Evolutionary conservation across 2,888 invertebrate species (phyloP), one percentile per base, ranked within the genome.

Genomic region (Ceratothoa steindachneri): DNA sequence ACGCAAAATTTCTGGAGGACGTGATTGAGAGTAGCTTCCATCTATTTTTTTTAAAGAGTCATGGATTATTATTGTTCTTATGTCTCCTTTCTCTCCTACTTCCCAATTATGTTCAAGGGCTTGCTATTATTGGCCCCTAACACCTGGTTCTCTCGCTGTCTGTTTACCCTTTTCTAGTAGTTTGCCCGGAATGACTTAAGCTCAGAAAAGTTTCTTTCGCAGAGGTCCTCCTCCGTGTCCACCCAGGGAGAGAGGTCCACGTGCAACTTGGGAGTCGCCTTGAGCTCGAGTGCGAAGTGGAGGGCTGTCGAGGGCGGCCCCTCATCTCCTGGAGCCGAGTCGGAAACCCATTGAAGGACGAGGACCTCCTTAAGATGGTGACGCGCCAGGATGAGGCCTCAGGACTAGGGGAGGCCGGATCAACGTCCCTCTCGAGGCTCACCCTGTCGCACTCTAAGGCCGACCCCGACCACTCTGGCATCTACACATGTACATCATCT

Each of bases 241-340:
- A 53, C 28, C 77, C 77, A 1, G 77, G 77, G 0, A 27, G 22
- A 3, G 77, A 77, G 66, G 77, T 77, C 19, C 70, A 71, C 68
- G 73, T 77, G n/a, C 71, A 73, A 68, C 30, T 30, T 9, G 77
- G 77, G 12, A 77, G 77, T 30, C 67, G 68, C 12, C 69, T 77
- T 30, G 71, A 74, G 22, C 30, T 77, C 28, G 69, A 67, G 28
- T 77, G 77, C 28, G 60, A 72, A 31, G 70, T 77, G 15, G 69
- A 72, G 24, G 77, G 77, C 4, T 77, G 77, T 41, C 53, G 67
- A 2, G 64, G 70, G 1, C 67, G 69, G 15, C 72, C 77, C 7
- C 30, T 74, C 24, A 69, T 71, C 15, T 28, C 69, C 30, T 77
- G 77, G 77, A 60, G 51, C 22, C 55, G 68, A 30, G 51, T n/a